Percentiles rank a stretch among this genome's conserved stretches.
These are phyloP conservation scores for Ochlodes sylvanus DNA, from an alignment of 2,888 invertebrate genomes.

Conservation along the genomic window DNA sequence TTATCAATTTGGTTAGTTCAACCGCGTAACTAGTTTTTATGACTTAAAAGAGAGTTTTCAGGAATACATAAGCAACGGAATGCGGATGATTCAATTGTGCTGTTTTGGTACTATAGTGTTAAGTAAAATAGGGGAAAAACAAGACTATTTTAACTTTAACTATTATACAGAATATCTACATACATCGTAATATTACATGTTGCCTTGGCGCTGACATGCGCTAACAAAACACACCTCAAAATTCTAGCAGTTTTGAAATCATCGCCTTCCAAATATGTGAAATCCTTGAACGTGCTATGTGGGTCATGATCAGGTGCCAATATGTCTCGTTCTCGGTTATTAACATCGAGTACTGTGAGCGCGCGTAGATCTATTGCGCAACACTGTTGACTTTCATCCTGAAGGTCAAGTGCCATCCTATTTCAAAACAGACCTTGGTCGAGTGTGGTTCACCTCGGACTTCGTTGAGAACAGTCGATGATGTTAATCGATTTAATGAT, in stretches of 20 bases:
- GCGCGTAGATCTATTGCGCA: conserved; percentile 76
- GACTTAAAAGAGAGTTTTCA: conserved; percentile 40
- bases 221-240: conserved; percentile 72
- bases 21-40: conserved; percentile 36
- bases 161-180: background rate
- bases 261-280: conserved; percentile 81
- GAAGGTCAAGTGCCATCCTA: conserved; percentile 85
- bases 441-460: conserved; percentile 79
- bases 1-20: conserved; percentile 32
- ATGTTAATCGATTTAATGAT: conserved; percentile 72
- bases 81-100: conserved; percentile 44
- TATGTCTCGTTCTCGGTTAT: conserved; percentile 78
- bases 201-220: conserved; percentile 53
- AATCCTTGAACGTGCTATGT: conserved; percentile 82
- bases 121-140: conserved; percentile 14
- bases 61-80: conserved; percentile 41
- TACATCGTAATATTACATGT: conserved; percentile 33
- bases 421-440: conserved; percentile 82
- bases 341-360: conserved; percentile 77
- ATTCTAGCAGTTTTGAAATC: conserved; percentile 79
- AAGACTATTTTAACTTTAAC: background rate
- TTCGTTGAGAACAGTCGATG: conserved; percentile 64
- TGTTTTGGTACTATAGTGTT: conserved; percentile 10
- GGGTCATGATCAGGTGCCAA: conserved; percentile 82
- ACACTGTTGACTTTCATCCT: conserved; percentile 84